Evolutionary conservation across 1,140 invertebrate genomes (phyloP), one percentile per base, ranked within the genome.

Genomic region (Meloidogyne hapla): DNA sequence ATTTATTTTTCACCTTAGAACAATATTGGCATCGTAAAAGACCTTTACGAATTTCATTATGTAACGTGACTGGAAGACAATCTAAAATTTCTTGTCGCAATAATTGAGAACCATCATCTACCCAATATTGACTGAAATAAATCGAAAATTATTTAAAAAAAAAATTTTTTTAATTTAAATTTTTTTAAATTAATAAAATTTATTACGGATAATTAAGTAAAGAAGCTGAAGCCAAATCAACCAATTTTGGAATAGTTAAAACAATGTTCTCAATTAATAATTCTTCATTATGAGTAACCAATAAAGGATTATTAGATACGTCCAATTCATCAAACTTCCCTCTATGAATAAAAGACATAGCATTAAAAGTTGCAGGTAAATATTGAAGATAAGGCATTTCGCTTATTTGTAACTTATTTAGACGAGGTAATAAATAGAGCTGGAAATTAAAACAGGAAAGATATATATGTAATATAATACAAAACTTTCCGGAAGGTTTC

Each of bases 191-290:
- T 75, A 28, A n/a, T n/a, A n/a, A n/a, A n/a, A n/a, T n/a, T n/a
- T n/a, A n/a, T n/a, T n/a, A 77, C 75, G 33, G 2, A 23, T 65
- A 38, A 42, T 77, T 77, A 13, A 75, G 25, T n/a, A 68, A 38
- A 48, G 63, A 71, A 23, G 75, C 75, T 45, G 75, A 33, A 23
- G 75, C 45, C 15, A 77, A 70, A 28, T 70, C 40, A 45, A 45
- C 26, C 4, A 70, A 61, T 23, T 23, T 45, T n/a, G 69, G 69
- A 26, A 61, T 18, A 9, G 2, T n/a, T 6, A 26, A 45, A 38
- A 18, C 13, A 23, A 12, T 48, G 15, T 13, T 48, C 13, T 12
- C 0, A 48, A 18, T n/a, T n/a, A n/a, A 69, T 40, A 48, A 18
- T 23, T 18, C 13, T 69, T 13, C 26, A 13, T 13, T 38, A 75